A percentile compares a stretch with the other conserved stretches of the same genome.
Evolutionary conservation across 2,888 invertebrate genomes (phyloP).

Genomic region (Drosophila melanosoma): DNA sequence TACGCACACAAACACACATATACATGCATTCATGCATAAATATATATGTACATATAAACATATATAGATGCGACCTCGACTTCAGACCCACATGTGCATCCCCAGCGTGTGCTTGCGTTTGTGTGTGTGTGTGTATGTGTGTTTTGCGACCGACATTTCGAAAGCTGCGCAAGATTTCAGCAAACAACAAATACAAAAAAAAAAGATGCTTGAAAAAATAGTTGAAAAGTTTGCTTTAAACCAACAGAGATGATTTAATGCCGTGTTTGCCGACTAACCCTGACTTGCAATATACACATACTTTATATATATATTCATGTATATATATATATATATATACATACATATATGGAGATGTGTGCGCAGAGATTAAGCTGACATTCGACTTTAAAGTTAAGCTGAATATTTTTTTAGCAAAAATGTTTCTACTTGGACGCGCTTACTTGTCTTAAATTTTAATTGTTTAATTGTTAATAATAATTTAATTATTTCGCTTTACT

Average conservation of each 20-base stretch:
- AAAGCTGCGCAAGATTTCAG: constrained; percentile 50
- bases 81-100: constrained; percentile 38
- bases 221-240: constrained; percentile 32
- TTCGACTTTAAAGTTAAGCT: constrained; percentile 41
- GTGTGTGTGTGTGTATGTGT: background rate
- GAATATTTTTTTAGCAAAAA: constrained; percentile 44
- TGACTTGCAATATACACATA: constrained; percentile 18
- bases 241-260: constrained; percentile 31
- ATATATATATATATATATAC: background rate
- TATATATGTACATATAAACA: background rate
- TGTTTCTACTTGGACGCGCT: constrained; percentile 56
- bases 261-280: constrained; percentile 35
- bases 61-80: constrained; percentile 50
- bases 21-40: background rate
- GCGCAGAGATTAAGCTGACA: constrained; percentile 56
- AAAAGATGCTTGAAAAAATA: constrained; percentile 10
- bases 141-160: constrained; percentile 51
- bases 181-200: constrained; percentile 4
- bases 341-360: background rate
- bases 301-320: background rate
- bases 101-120: background rate
- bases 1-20: background rate
- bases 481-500: constrained; percentile 51
- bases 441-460: constrained; percentile 65
- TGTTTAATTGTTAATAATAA: constrained; percentile 52